phyloP scores from a whole-genome alignment of 1,140 invertebrate species.

The Himalopsyche phryganea region DNA sequence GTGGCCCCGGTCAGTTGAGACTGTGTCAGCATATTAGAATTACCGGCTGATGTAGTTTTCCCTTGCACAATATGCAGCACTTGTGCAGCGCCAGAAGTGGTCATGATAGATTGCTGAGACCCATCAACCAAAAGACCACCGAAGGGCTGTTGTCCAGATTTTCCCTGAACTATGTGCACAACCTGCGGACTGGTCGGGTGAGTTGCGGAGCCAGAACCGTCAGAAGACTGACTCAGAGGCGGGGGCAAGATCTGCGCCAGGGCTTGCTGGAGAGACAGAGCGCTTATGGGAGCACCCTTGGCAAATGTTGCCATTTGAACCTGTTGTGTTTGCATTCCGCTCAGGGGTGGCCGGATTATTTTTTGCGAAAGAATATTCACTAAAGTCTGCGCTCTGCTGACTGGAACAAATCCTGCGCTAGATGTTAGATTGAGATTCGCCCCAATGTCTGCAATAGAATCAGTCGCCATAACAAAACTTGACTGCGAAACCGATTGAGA shows the following conservation, averaged over 20 bases:
- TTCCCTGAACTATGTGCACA: constrained; percentile 52
- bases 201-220: constrained; percentile 37
- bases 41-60: constrained; percentile 36
- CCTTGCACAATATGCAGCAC: constrained; percentile 52
- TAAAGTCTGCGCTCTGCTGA: constrained; percentile 37
- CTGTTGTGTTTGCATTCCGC: constrained; percentile 29
- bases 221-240: constrained; percentile 43
- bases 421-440: constrained; percentile 42
- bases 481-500: constrained; percentile 11
- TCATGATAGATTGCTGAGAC: constrained; percentile 45
- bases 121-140: constrained; percentile 43
- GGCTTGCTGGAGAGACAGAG: constrained; percentile 49
- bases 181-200: constrained; percentile 43
- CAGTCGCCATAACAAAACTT: constrained; percentile 12
- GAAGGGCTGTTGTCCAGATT: constrained; percentile 41
- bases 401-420: constrained; percentile 33
- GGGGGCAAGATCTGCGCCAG: constrained; percentile 50
- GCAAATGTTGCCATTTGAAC: constrained; percentile 39
- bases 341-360: constrained; percentile 35
- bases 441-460: constrained; percentile 43
- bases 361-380: constrained; percentile 45
- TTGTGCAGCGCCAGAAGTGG: constrained; percentile 41
- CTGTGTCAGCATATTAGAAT: constrained; percentile 35
- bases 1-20: constrained; percentile 37
- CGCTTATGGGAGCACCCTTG: constrained; percentile 43